Conservation (phyloP, 2,888 invertebrate genomes). For the Acleris holmiana region DNA sequence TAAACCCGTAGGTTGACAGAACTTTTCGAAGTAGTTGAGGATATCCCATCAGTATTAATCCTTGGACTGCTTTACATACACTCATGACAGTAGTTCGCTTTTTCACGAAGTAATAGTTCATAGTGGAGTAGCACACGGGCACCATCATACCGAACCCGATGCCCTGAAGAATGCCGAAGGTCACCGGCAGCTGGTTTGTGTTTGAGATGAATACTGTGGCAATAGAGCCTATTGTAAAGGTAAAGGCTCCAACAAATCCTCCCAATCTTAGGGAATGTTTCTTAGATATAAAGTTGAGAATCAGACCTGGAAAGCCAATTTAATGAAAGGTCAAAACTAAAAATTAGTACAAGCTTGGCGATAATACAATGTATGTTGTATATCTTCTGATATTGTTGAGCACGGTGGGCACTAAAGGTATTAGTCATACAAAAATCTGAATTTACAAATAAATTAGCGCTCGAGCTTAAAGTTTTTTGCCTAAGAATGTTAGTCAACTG, state of each 20-base stretch:
- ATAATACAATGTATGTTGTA: too few relatives aligned
- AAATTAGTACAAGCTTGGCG: too few relatives aligned
- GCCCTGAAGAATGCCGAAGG: constrained; percentile 84
- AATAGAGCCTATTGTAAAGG: constrained; percentile 81
- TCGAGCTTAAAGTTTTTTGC: too few relatives aligned
- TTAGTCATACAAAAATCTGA: too few relatives aligned
- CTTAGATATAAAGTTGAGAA: constrained; percentile 83
- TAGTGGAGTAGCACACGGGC: constrained; percentile 85
- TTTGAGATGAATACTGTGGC: constrained; percentile 80
- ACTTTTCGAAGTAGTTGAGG: constrained; percentile 82
- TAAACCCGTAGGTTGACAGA: constrained; percentile 83
- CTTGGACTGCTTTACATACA: constrained; percentile 85
- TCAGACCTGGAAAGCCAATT: constrained; percentile 73
- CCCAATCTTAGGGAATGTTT: constrained; percentile 80
- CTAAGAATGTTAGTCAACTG: too few relatives aligned
- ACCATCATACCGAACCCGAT: constrained; percentile 87
- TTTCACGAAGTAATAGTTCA: constrained; percentile 86
- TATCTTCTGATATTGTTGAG: too few relatives aligned
- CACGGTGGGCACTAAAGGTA: too few relatives aligned
- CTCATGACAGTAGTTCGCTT: constrained; percentile 86
- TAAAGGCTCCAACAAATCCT: constrained; percentile 81
- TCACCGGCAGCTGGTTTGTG: constrained; percentile 82
- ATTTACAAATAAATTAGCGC: too few relatives aligned
- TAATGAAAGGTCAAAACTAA: not conserved
- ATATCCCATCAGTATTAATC: constrained; percentile 83